Base-by-base conservation (phyloP, 2,888 invertebrate species). In the Venustoraphidia nigricollis region DNA sequence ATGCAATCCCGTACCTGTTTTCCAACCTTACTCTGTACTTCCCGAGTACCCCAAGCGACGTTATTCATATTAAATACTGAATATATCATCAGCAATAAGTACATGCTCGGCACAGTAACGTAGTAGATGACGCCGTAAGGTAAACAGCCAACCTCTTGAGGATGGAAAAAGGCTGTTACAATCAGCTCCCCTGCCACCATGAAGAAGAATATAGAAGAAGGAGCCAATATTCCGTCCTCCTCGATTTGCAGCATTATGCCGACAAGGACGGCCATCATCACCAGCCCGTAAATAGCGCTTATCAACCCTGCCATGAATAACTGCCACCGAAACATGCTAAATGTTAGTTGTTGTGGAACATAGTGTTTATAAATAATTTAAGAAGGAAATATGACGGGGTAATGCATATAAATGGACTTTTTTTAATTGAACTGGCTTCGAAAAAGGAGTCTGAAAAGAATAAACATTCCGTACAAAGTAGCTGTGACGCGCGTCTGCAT, bases 41-140 rank as follows among this genome's bases (percentile, higher is more conserved):
- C 95, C 51, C 95, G 71, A 0, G 95, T 95, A 6, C 95, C 95
- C 95, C 95, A 95, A 2, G 86, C 82, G 4, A 95, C 87, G 59
- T 91, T 86, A 64, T 95, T 90, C 69, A 95, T 75, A 64, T 95
- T 95, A 62, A 92, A 91, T 34, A 94, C 72, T 0, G 93, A 90
- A 63, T 91, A 95, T 48, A 95, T 84, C 54, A 93, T 83, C 47
- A 95, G 73, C 60, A 95, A 69, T 76, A 95, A 81, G 65, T 94
- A 95, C 85, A 94, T 94, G 54, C 91, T 88, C 0, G 95, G 95
- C 46, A 95, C 90, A 8, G 92, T 88, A 43, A 95, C 79, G 62
- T 87, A 87, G 64, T 95, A 95, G 39, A 95, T 77, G 50, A 78
- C 61, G 11, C 86, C 76, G 57, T 81, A 83, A 37, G 81, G 63